These are phyloP conservation scores for Procambarus clarkii DNA, from an alignment of 1,140 invertebrate genomes.

Conservation along the genomic window DNA sequence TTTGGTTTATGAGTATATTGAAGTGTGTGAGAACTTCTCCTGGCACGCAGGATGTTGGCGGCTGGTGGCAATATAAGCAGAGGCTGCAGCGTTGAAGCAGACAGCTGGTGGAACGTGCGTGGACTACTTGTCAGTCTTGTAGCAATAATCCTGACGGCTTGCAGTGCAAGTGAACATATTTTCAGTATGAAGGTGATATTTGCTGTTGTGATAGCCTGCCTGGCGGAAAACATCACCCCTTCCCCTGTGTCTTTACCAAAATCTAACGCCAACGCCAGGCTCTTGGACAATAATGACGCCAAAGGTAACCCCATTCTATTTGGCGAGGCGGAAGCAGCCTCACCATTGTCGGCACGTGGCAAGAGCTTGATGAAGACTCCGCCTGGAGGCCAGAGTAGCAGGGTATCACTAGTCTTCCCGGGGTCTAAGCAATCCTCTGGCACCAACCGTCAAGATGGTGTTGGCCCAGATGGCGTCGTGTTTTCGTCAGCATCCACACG, in stretches of 20 bases:
- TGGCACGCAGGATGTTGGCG: too few relatives aligned
- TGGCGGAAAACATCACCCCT: background rate
- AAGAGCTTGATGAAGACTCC: background rate
- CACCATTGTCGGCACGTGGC: too few relatives aligned
- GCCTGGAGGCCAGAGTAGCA: background rate
- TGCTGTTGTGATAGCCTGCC: background rate
- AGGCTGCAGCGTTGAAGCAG: too few relatives aligned
- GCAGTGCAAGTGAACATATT: too few relatives aligned
- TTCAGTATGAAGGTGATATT: background rate
- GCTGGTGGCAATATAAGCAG: too few relatives aligned
- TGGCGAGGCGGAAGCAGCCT: background rate
- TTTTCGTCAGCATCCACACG: background rate
- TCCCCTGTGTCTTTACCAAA: background rate
- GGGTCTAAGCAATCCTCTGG: too few relatives aligned
- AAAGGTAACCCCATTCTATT: background rate
- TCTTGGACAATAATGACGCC: background rate
- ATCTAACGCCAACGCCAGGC: background rate
- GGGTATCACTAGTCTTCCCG: background rate
- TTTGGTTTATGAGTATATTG: too few relatives aligned
- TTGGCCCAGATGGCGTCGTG: background rate
- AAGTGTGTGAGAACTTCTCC: too few relatives aligned
- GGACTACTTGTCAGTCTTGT: too few relatives aligned
- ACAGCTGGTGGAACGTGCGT: too few relatives aligned
- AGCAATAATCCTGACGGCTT: too few relatives aligned
- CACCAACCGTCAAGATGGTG: background rate